phyloP scores from a whole-genome alignment of 2,888 invertebrate genomes.

The Polyommatus icarus region DNA sequence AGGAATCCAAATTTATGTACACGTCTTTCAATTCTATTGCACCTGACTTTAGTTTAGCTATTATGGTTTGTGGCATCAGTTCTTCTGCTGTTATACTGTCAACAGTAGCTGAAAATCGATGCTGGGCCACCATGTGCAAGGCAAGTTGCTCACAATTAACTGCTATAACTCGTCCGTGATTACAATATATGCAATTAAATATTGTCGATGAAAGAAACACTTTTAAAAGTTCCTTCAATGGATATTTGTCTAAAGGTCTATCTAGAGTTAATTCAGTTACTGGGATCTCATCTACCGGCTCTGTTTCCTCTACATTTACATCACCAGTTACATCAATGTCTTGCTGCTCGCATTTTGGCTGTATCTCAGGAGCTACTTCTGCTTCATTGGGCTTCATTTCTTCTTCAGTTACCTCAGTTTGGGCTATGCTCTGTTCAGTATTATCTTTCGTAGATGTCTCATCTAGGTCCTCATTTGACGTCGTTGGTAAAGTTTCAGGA shows the following conservation, averaged over 20 bases:
- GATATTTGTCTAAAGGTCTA: slow-evolving; percentile 87
- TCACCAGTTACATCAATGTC: slow-evolving; percentile 55
- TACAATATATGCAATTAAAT: slow-evolving; percentile 89
- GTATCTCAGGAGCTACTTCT: slow-evolving; percentile 50
- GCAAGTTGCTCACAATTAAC: slow-evolving; percentile 91
- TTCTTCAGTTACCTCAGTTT: slow-evolving; percentile 39
- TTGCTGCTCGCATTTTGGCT: slow-evolving; percentile 59
- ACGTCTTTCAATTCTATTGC: slow-evolving; percentile 82
- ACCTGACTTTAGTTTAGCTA: slow-evolving; percentile 82
- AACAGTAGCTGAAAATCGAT: slow-evolving; percentile 89
- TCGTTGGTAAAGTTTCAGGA: background rate
- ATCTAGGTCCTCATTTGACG: slow-evolving; percentile 35
- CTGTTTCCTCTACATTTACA: slow-evolving; percentile 60
- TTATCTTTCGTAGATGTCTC: slow-evolving; percentile 39
- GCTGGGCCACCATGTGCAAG: slow-evolving; percentile 88
- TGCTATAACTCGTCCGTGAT: slow-evolving; percentile 91
- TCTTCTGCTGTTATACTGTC: slow-evolving; percentile 89
- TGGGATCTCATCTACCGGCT: slow-evolving; percentile 78
- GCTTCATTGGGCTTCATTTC: slow-evolving; percentile 53
- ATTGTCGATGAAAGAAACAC: slow-evolving; percentile 86
- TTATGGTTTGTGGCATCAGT: slow-evolving; percentile 85
- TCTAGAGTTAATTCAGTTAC: slow-evolving; percentile 86
- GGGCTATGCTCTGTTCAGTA: slow-evolving; percentile 42
- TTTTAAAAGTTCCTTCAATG: slow-evolving; percentile 85
- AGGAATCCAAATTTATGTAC: slow-evolving; percentile 87